Evolutionary conservation across 2,888 invertebrate genomes (phyloP).

Genomic region (Pachycephus smyrnensis): DNA sequence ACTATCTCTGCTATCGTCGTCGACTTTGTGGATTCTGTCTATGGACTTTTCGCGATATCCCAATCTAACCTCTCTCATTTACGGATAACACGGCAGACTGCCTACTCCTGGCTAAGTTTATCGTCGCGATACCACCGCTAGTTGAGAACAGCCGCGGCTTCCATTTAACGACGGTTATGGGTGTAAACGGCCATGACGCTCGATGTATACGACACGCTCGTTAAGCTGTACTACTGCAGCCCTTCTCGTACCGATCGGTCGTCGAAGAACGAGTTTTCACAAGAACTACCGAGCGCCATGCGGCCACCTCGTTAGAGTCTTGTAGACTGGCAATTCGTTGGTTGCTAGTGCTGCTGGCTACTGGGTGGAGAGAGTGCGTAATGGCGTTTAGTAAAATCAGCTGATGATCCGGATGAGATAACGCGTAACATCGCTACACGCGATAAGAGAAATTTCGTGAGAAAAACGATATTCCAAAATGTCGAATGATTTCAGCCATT

Average conservation of each 20-base stretch:
- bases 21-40: too few relatives aligned
- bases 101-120: neutral
- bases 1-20: too few relatives aligned
- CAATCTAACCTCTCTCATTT: neutral
- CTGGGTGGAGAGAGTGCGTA: neutral
- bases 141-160: slow-evolving; percentile 51
- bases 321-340: neutral
- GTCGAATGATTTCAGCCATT: neutral
- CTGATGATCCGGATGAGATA: neutral
- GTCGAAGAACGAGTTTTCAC: slow-evolving; percentile 52
- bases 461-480: neutral
- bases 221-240: slow-evolving; percentile 42
- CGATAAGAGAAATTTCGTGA: neutral
- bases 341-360: neutral
- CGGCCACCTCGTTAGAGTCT: slow-evolving; percentile 41
- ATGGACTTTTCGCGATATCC: too few relatives aligned
- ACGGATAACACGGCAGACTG: neutral
- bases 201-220: slow-evolving; percentile 50
- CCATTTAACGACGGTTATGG: slow-evolving; percentile 54
- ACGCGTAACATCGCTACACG: neutral
- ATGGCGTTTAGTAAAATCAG: neutral
- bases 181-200: slow-evolving; percentile 56
- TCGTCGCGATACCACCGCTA: neutral
- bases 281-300: slow-evolving; percentile 51
- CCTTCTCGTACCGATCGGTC: slow-evolving; percentile 51